A percentile compares a stretch with the other conserved stretches of the same genome.
Evolutionary conservation across 2,888 invertebrate genomes (phyloP).

Genomic region (Diadegma fenestrale): DNA sequence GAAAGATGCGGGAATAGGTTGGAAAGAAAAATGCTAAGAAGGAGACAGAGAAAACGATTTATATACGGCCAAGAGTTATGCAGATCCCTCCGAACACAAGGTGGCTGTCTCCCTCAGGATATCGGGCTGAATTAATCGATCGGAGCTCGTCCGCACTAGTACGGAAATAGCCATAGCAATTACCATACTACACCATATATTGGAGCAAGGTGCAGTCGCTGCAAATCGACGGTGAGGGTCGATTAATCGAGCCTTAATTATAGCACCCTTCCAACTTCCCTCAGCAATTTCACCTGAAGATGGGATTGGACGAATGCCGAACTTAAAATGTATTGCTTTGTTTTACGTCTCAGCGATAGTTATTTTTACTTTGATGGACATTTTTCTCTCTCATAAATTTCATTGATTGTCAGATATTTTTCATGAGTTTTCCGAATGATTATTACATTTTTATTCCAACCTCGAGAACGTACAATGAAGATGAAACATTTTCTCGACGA

Average conservation of each 20-base stretch:
- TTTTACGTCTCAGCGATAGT: background rate
- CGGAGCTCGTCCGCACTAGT: conserved; percentile 30
- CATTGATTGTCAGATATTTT: background rate
- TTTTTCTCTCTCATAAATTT: background rate
- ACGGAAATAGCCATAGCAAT: conserved; percentile 47
- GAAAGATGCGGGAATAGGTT: background rate
- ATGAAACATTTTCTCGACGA: conserved; percentile 33
- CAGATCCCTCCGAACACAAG: conserved; percentile 52
- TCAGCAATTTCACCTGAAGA: conserved; percentile 34
- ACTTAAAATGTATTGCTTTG: background rate
- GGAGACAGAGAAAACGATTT: background rate
- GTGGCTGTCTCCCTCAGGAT: conserved; percentile 52
- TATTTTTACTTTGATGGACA: background rate
- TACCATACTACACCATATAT: conserved; percentile 28
- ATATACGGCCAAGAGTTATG: conserved; percentile 50
- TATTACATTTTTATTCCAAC: background rate
- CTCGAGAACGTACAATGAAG: background rate
- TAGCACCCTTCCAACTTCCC: conserved; percentile 36
- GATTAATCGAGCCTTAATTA: conserved; percentile 61
- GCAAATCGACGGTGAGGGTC: conserved; percentile 24
- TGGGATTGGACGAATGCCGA: conserved; percentile 37
- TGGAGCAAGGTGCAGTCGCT: conserved; percentile 19
- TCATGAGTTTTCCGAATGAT: background rate
- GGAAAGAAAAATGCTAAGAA: background rate
- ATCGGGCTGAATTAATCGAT: conserved; percentile 62